A percentile compares a stretch with the other conserved stretches of the same genome.
Evolutionary conservation across 1,140 invertebrate species (phyloP).

Genomic region (Triops cancriformis): DNA sequence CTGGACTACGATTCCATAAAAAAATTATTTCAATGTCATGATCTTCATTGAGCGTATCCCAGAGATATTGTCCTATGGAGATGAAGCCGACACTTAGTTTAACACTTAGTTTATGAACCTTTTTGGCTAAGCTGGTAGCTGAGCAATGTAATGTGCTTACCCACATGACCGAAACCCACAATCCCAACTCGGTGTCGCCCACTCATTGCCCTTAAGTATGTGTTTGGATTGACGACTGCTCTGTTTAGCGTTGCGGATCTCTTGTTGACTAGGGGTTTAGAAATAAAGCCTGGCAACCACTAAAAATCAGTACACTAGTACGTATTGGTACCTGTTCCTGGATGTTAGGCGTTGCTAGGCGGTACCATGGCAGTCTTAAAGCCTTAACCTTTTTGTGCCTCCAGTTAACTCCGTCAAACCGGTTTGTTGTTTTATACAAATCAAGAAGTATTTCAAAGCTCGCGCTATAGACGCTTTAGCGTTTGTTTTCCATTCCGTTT

Average conservation of each 20-base stretch:
- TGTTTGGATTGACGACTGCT: constrained; percentile 20
- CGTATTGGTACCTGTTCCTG: not conserved
- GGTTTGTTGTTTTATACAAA: not conserved
- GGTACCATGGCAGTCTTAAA: not conserved
- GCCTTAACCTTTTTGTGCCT: not conserved
- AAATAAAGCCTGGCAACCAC: not conserved
- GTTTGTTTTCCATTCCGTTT: too few species aligned
- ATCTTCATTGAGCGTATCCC: constrained; percentile 37
- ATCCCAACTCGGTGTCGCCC: constrained; percentile 40
- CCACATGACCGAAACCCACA: constrained; percentile 47
- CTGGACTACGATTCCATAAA: constrained; percentile 48
- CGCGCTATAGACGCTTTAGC: too few species aligned
- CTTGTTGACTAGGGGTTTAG: not conserved
- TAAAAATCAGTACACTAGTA: not conserved
- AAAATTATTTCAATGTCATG: constrained; percentile 42
- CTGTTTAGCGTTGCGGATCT: not conserved
- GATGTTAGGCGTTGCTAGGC: constrained; percentile 4
- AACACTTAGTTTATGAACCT: not conserved
- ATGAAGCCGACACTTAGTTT: too few species aligned
- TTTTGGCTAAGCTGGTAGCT: not conserved
- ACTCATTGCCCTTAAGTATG: constrained; percentile 28
- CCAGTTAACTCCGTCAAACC: not conserved
- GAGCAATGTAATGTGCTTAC: constrained; percentile 34
- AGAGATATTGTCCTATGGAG: constrained; percentile 44
- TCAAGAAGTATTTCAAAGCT: not conserved